Percentiles rank a stretch among this genome's conserved stretches.
phyloP scores from a whole-genome alignment of 37 sponge, comb jelly and placozoan genomes.

The Hormiphora californensis region DNA sequence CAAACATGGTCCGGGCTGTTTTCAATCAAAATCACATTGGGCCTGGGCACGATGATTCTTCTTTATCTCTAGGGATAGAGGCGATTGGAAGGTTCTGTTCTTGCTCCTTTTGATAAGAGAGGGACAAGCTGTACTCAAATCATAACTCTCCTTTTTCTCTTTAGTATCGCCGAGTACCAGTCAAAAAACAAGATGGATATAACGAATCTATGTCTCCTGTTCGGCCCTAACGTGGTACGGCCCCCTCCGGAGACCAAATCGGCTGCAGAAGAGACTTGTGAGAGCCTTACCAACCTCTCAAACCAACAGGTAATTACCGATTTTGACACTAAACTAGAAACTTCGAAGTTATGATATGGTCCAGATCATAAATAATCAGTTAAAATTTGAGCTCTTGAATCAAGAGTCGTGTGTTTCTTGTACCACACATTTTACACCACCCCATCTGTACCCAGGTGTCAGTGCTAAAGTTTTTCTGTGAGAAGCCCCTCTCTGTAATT shows the following conservation, averaged over 20 bases:
- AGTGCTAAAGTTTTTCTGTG: slow-evolving; percentile 49
- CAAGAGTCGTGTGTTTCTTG: background rate
- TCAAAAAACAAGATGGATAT: slow-evolving; percentile 44
- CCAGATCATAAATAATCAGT: too few relatives aligned
- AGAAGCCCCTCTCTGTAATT: slow-evolving; percentile 24
- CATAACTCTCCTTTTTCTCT: too few relatives aligned
- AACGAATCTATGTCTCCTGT: slow-evolving; percentile 21
- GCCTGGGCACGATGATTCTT: too few relatives aligned
- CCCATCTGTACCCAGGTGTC: background rate
- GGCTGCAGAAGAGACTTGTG: background rate
- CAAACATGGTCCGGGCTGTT: too few relatives aligned
- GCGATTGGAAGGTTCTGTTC: too few relatives aligned
- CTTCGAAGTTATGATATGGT: too few relatives aligned
- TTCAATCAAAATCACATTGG: too few relatives aligned
- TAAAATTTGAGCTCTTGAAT: too few relatives aligned
- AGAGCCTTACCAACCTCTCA: background rate
- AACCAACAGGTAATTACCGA: background rate
- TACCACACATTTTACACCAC: background rate
- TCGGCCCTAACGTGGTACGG: slow-evolving; percentile 41
- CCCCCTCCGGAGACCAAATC: background rate
- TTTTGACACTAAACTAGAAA: background rate
- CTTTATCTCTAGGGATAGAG: too few relatives aligned
- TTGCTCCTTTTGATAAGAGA: too few relatives aligned
- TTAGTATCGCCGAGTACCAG: slow-evolving; percentile 46
- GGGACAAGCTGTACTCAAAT: too few relatives aligned